Base-by-base conservation (phyloP, 2,888 invertebrate genomes). In the Theretra japonica region DNA sequence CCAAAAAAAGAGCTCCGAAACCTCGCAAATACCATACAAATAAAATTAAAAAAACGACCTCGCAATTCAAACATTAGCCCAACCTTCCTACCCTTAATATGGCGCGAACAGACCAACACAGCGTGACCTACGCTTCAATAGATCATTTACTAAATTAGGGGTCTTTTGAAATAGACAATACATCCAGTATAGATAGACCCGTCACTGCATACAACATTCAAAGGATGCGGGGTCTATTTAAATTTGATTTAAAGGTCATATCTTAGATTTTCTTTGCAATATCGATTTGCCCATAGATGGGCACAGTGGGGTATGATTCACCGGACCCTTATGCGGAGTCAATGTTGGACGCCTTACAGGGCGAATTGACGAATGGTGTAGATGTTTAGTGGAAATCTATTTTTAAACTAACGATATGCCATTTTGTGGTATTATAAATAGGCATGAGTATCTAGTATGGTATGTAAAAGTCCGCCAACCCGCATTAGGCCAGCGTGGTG, bases 221-320 rank as follows among this genome's bases (percentile, higher is more conserved):
- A 69, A 74, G 68, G 59, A 30, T 50, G 60, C 48, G 48, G 25
- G 69, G 15, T 70, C 65, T 48, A n/a, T 41, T 6, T 57, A 58
- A n/a, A 15, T 58, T 58, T 57, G 69, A n/a, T 4, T 23, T 6
- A 75, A 83, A 88, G 86, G 87, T 84, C 86, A 79, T 73, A 72
- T 80, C 80, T 80, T 83, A 81, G 82, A 77, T 79, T 85, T 85
- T 81, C 80, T 81, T 77, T 72, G 75, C 79, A 80, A 80, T 80
- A 83, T 81, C 78, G 73, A 83, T 85, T 86, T 90, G 85, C 81
- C 90, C 90, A 87, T 82, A 90, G 77, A 88, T 80, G 89, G 89
- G 75, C 72, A 77, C 78, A 82, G 76, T 78, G 76, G 70, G 71
- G 79, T 74, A 83, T 90, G 88, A 89, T 75, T 89, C 89, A 90